These are phyloP conservation scores for Tenthredo amoena DNA, from an alignment of 2,888 invertebrate species.

Conservation along the genomic window DNA sequence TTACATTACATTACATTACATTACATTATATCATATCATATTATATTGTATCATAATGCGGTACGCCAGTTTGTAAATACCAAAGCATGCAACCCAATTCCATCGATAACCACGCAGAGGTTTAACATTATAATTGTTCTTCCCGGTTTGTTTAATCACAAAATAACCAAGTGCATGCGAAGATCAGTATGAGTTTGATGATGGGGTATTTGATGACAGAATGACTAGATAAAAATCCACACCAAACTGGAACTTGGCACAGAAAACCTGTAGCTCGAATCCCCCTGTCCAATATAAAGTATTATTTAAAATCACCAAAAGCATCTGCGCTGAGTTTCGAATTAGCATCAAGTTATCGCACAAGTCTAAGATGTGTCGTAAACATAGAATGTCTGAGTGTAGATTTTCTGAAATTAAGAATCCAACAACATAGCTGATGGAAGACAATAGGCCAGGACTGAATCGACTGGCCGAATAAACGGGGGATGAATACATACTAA, in stretches of 20 bases:
- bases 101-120: slow-evolving; percentile 28
- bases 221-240: not conserved
- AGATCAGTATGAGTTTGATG: not conserved
- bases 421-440: not conserved
- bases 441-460: not conserved
- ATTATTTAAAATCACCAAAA: not conserved
- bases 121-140: not conserved
- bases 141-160: slow-evolving; percentile 33
- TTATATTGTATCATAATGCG: not conserved
- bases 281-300: not conserved
- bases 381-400: not conserved
- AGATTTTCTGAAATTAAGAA: not conserved
- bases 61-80: slow-evolving; percentile 21
- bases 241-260: not conserved
- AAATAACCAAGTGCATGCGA: slow-evolving; percentile 34
- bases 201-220: not conserved
- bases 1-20: no score
- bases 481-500: not conserved
- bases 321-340: not conserved
- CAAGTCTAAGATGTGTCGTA: not conserved
- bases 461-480: not conserved
- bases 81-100: slow-evolving; percentile 50
- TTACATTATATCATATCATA: no score
- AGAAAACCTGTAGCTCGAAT: not conserved
- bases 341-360: not conserved